Conservation (phyloP, 1,140 invertebrate genomes). For the Eurosta solidaginis region DNA sequence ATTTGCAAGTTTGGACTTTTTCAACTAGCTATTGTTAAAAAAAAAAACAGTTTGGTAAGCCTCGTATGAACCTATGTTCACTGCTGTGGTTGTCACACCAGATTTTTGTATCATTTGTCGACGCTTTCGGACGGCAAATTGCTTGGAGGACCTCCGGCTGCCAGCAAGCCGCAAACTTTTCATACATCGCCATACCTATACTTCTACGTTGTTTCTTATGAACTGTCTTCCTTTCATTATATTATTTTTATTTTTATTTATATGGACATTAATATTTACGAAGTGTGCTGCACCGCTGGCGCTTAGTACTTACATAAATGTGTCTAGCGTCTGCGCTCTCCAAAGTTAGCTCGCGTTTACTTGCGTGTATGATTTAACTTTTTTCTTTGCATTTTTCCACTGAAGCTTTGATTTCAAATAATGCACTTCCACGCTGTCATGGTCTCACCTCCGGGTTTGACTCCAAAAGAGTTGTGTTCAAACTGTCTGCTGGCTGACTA, state of each 20-base stretch:
- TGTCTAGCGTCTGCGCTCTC: conserved; percentile 8
- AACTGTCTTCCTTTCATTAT: not conserved
- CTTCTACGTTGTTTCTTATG: not conserved
- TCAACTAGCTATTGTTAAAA: no score
- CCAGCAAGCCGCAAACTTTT: not conserved
- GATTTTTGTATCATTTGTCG: not conserved
- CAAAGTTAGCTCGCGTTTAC: conserved; percentile 20
- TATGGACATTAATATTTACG: not conserved
- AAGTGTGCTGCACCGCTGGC: not conserved
- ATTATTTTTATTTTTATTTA: not conserved
- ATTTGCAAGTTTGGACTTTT: no score
- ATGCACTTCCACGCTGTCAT: not conserved
- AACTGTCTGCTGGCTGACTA: not conserved
- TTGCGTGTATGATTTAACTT: not conserved
- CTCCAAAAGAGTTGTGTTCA: not conserved
- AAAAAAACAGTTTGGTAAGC: no score
- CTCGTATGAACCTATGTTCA: not conserved
- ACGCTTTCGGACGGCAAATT: no score
- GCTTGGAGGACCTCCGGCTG: not conserved
- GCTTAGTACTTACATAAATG: not conserved
- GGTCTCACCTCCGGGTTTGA: not conserved
- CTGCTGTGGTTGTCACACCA: not conserved
- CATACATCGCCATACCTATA: not conserved
- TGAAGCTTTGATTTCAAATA: not conserved
- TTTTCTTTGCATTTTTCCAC: not conserved